These are phyloP conservation scores for Capricornis sumatraensis DNA, from an alignment of 2,113 vertebrate genomes.

Conservation along the genomic window DNA sequence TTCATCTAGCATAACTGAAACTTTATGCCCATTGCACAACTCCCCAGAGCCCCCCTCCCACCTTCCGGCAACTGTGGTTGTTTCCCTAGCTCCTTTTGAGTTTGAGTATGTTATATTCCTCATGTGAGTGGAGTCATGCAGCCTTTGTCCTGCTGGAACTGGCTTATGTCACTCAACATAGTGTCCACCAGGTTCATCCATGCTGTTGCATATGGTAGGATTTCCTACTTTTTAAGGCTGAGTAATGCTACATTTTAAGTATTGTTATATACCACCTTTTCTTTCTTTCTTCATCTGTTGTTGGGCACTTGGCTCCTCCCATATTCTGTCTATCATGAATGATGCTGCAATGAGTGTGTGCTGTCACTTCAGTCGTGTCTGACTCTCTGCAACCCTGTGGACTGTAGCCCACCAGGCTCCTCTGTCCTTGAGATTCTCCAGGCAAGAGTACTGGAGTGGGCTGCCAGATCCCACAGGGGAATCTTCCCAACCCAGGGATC, in stretches of 20 bases:
- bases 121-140: neutral
- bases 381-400: neutral
- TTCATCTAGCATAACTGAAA: neutral
- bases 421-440: neutral
- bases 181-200: neutral
- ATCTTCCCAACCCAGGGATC: neutral
- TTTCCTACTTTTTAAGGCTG: neutral
- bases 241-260: neutral
- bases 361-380: neutral
- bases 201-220: neutral
- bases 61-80: neutral
- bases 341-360: neutral
- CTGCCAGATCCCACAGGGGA: neutral
- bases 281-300: neutral
- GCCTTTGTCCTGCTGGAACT: neutral
- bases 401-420: neutral
- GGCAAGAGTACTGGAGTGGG: neutral
- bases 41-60: neutral
- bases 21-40: neutral
- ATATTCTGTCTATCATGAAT: neutral
- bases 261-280: neutral
- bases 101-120: neutral
- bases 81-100: neutral
- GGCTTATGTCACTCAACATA: neutral
- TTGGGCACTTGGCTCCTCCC: neutral